These are phyloP conservation scores for Agriopis leucophaearia DNA, from an alignment of 2,888 invertebrate species.

Conservation along the genomic window DNA sequence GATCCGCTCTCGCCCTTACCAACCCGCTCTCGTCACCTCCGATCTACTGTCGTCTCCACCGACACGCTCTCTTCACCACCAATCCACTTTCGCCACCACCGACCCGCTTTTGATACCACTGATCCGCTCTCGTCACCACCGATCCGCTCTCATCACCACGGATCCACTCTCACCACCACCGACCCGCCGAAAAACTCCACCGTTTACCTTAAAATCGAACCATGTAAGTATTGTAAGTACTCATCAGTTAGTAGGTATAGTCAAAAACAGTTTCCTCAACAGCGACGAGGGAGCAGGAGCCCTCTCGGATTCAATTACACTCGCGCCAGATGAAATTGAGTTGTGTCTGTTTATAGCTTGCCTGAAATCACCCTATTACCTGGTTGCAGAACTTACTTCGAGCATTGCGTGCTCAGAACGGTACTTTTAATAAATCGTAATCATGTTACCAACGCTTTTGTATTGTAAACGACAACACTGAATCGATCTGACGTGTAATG, in stretches of 20 bases:
- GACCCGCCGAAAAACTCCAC: no score
- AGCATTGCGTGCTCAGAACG: conserved; percentile 4
- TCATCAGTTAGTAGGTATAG: conserved; percentile 24
- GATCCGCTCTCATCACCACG: no score
- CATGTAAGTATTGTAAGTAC: conserved; percentile 3
- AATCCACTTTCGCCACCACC: no score
- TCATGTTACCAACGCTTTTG: conserved; percentile 7
- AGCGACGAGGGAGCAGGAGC: conserved; percentile 37
- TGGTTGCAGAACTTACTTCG: conserved; percentile 35
- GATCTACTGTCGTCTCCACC: no score
- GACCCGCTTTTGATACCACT: no score
- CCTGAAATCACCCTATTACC: conserved; percentile 48
- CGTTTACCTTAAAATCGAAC: no score
- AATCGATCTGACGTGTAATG: background rate
- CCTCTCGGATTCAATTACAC: conserved; percentile 48
- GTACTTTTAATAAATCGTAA: conserved; percentile 18
- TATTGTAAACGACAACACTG: background rate
- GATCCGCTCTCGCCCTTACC: no score
- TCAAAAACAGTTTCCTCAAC: conserved; percentile 45
- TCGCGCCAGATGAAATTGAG: conserved; percentile 48
- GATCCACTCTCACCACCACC: no score
- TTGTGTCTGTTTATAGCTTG: conserved; percentile 47
- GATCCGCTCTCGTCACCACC: no score
- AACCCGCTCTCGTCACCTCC: no score
- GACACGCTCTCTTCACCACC: no score